These are phyloP conservation scores for Platypus cylindrus DNA, from an alignment of 2,888 invertebrate genomes.

Conservation along the genomic window DNA sequence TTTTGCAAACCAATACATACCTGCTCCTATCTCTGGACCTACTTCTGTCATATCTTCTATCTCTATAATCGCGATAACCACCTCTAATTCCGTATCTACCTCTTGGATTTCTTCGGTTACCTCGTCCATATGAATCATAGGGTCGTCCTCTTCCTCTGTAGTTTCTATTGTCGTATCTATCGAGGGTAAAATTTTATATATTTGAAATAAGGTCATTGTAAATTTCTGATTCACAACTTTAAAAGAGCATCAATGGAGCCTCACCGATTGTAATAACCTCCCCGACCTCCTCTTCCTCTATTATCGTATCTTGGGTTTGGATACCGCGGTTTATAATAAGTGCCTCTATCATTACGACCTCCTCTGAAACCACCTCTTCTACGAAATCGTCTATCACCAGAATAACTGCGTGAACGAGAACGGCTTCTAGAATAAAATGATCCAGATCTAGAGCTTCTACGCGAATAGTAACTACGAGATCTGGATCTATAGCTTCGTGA, in stretches of 20 bases:
- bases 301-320: slow-evolving; percentile 46
- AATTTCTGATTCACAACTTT: background rate
- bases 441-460: slow-evolving; percentile 41
- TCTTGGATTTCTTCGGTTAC: slow-evolving; percentile 22
- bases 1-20: slow-evolving; percentile 7
- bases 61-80: slow-evolving; percentile 54
- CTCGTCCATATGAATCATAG: slow-evolving; percentile 28
- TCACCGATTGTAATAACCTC: slow-evolving; percentile 26
- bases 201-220: background rate
- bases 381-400: slow-evolving; percentile 36
- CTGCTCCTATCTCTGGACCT: slow-evolving; percentile 37
- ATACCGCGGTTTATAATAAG: slow-evolving; percentile 69
- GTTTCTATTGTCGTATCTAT: slow-evolving; percentile 31
- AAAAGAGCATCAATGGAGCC: background rate
- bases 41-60: slow-evolving; percentile 50
- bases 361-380: slow-evolving; percentile 31
- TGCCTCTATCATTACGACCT: slow-evolving; percentile 47
- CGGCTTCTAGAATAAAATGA: slow-evolving; percentile 14
- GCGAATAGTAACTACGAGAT: slow-evolving; percentile 41
- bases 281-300: slow-evolving; percentile 35
- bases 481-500: slow-evolving; percentile 37
- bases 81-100: slow-evolving; percentile 31
- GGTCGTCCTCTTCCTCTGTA: slow-evolving; percentile 31
- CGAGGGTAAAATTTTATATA: slow-evolving; percentile 11
- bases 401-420: slow-evolving; percentile 37